Conservation (phyloP, 2,113 vertebrate genomes). For the Shinisaurus crocodilurus region DNA sequence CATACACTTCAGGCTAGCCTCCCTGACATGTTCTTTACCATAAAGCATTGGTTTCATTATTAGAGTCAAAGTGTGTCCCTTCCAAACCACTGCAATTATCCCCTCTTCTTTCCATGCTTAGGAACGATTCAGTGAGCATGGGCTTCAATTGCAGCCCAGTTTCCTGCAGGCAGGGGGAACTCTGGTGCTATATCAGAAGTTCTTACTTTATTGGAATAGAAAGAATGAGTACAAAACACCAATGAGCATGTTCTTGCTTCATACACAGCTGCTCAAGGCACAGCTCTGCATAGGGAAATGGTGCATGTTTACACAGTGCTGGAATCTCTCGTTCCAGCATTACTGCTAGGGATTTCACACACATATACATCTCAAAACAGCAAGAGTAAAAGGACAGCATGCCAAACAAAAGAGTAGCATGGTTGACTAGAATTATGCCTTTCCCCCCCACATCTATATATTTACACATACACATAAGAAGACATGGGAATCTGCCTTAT, state of each 20-base stretch:
- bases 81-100: background rate
- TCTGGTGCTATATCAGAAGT: background rate
- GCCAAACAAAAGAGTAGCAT: background rate
- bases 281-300: conserved; percentile 4
- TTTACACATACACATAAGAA: too few relatives aligned
- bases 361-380: background rate
- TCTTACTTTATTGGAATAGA: conserved; percentile 41
- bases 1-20: background rate
- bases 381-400: background rate
- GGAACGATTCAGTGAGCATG: background rate
- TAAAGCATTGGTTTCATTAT: background rate
- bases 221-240: conserved; percentile 50
- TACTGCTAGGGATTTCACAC: background rate
- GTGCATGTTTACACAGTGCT: background rate
- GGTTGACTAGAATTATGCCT: too few relatives aligned
- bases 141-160: background rate
- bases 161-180: conserved; percentile 10
- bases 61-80: background rate
- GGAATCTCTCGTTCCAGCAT: background rate
- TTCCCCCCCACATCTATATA: too few relatives aligned
- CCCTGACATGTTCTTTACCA: background rate
- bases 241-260: background rate
- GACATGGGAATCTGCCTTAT: background rate
- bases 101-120: background rate
- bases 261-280: conserved; percentile 22